Conservation (phyloP, 2,888 invertebrate species). For the Euspilapteryx auroguttella region DNA sequence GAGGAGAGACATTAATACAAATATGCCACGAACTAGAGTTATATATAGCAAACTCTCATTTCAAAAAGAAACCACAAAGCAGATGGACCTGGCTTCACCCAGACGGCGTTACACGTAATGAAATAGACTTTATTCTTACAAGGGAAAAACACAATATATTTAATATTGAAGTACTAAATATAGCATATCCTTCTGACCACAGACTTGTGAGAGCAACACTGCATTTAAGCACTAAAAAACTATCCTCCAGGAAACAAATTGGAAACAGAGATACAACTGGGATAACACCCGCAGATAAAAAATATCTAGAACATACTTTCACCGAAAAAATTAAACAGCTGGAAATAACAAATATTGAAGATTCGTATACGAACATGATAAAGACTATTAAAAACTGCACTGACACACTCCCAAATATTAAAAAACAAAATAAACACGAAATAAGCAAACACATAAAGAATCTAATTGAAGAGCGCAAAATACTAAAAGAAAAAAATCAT, state of each 20-base stretch:
- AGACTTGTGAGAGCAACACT: background rate
- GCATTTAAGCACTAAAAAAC: background rate
- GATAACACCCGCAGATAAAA: background rate
- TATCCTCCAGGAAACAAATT: background rate
- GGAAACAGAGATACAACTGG: background rate
- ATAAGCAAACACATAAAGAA: background rate
- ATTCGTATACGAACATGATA: background rate
- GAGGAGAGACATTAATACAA: constrained; percentile 7
- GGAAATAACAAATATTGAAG: background rate
- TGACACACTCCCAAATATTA: background rate
- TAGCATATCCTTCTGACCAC: background rate
- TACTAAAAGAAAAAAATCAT: background rate
- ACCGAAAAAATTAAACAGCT: background rate
- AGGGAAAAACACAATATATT: background rate
- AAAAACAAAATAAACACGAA: background rate
- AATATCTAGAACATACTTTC: background rate
- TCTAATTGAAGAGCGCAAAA: background rate
- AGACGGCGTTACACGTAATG: constrained; percentile 7
- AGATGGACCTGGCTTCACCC: constrained; percentile 10
- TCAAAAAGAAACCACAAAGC: constrained; percentile 6
- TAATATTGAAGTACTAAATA: constrained; percentile 1
- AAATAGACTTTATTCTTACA: constrained; percentile 8
- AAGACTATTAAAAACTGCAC: background rate
- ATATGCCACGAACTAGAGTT: constrained; percentile 8
- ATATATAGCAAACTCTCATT: constrained; percentile 8